These are phyloP conservation scores for Syngnathus typhle DNA, from an alignment of 2,113 vertebrate species.

Conservation along the genomic window DNA sequence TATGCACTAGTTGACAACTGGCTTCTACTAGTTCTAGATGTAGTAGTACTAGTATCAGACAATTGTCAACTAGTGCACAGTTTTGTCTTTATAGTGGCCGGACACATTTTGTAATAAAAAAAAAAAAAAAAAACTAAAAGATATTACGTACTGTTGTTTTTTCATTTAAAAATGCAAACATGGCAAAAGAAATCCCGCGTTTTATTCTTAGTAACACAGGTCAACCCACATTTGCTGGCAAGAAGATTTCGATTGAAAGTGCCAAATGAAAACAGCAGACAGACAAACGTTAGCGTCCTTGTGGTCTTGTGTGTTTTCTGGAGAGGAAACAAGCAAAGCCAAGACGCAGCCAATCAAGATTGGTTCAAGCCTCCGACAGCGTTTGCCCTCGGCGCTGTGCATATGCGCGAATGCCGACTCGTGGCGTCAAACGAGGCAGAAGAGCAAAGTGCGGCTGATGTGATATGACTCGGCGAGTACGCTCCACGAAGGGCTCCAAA, in stretches of 20 bases:
- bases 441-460: slow-evolving; percentile 30
- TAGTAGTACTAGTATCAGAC: not conserved
- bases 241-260: not conserved
- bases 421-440: slow-evolving; percentile 16
- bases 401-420: slow-evolving; percentile 12
- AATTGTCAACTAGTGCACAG: not conserved
- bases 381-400: slow-evolving; percentile 4
- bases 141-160: too few relatives aligned
- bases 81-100: not conserved
- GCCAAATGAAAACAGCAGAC: not conserved
- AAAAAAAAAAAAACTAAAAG: too few relatives aligned
- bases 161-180: too few relatives aligned
- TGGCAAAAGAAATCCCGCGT: too few relatives aligned
- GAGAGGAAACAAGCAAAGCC: slow-evolving; percentile 1
- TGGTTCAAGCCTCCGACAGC: slow-evolving; percentile 33
- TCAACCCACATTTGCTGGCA: too few relatives aligned
- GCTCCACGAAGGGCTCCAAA: slow-evolving; percentile 22
- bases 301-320: not conserved
- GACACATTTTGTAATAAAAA: too few relatives aligned
- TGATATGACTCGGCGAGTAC: slow-evolving; percentile 42
- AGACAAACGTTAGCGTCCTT: not conserved
- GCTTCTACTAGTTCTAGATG: not conserved
- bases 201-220: too few relatives aligned
- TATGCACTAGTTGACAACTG: not conserved
- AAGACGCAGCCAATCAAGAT: slow-evolving; percentile 37